phyloP scores from a whole-genome alignment of 2,113 vertebrate genomes.

The Anoura caudifer region DNA sequence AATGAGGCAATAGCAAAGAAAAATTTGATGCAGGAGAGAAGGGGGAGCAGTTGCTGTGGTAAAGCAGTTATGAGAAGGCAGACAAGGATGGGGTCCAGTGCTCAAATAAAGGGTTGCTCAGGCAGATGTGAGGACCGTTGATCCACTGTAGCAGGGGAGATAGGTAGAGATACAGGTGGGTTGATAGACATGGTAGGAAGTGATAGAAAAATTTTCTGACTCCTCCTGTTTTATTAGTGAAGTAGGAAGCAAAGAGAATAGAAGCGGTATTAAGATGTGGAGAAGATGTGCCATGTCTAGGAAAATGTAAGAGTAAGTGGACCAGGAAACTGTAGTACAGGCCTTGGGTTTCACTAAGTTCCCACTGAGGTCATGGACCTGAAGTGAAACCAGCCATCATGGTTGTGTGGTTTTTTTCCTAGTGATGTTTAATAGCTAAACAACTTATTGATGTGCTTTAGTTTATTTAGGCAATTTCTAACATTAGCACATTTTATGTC shows the following conservation, averaged over 20 bases:
- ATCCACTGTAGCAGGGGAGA: background rate
- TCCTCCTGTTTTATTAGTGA: background rate
- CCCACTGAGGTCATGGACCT: background rate
- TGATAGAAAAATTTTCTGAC: background rate
- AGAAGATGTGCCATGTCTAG: background rate
- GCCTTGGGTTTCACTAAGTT: background rate
- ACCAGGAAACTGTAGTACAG: background rate
- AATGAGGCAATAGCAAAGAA: background rate
- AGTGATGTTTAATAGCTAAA: background rate
- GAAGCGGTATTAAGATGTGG: background rate
- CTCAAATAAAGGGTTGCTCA: background rate
- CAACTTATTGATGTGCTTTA: background rate
- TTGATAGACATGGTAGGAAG: background rate
- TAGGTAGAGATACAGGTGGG: background rate
- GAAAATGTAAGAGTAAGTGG: background rate
- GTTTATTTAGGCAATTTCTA: background rate
- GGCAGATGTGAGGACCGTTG: background rate
- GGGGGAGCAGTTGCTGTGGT: background rate
- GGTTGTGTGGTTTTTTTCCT: background rate
- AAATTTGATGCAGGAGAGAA: background rate
- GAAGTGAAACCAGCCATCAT: background rate
- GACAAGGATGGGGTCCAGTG: background rate
- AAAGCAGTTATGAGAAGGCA: background rate
- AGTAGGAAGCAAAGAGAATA: background rate
- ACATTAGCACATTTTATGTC: background rate